Evolutionary conservation across 2,888 invertebrate species (phyloP).

Genomic region (Hirtodrosophila histrioides): DNA sequence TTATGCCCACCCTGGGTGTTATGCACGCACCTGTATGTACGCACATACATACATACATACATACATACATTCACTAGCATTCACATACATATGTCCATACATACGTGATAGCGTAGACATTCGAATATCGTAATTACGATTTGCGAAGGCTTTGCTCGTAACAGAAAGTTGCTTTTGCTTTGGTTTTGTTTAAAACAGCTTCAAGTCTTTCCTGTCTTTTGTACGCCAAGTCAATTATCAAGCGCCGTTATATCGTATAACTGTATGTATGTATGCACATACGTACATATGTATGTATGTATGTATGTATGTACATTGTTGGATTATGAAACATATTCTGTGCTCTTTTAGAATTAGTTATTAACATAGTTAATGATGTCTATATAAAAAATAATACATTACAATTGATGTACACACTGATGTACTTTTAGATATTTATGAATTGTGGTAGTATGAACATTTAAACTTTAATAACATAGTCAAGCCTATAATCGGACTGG

Average conservation of each 20-base stretch:
- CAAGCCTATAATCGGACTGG: constrained; percentile 11
- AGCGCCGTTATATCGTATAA: constrained; percentile 13
- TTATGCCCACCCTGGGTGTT: background rate
- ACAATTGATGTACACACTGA: too few relatives aligned
- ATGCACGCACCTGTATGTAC: background rate
- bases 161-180: constrained; percentile 41
- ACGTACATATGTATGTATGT: background rate
- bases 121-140: constrained; percentile 46
- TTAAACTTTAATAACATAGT: too few relatives aligned
- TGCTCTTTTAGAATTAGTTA: too few relatives aligned
- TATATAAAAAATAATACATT: too few relatives aligned
- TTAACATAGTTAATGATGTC: too few relatives aligned
- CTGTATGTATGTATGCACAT: background rate
- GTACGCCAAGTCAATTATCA: constrained; percentile 14
- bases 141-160: constrained; percentile 28
- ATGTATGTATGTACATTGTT: background rate
- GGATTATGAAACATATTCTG: background rate
- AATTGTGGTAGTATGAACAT: too few relatives aligned
- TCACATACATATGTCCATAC: background rate
- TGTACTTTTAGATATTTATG: too few relatives aligned
- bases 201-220: constrained; percentile 38
- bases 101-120: constrained; percentile 2
- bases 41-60: constrained; percentile 1
- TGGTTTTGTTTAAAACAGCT: constrained; percentile 29
- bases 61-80: background rate